Evolutionary conservation across 2,888 invertebrate species (phyloP).

Genomic region (Phytoseiulus persimilis): DNA sequence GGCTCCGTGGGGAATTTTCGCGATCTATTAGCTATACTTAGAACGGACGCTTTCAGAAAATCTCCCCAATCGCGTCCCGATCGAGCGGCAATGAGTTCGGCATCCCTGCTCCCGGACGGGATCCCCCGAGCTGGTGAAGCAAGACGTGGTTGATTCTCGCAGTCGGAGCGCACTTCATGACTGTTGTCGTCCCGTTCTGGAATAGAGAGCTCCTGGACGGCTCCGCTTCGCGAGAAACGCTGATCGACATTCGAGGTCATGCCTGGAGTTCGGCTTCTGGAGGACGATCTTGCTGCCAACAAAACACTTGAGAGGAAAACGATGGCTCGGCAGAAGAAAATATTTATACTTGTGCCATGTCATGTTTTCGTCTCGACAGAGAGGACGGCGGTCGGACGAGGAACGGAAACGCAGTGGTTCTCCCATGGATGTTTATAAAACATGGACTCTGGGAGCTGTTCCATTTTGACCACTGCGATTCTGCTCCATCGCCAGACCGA

Average conservation of each 20-base stretch:
- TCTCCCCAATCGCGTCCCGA: not conserved
- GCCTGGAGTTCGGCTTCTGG: not conserved
- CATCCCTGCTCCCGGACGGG: not conserved
- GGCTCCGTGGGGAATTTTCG: not conserved
- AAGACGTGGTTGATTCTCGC: no score
- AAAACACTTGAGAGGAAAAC: not conserved
- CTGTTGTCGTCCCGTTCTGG: no score
- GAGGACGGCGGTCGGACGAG: no score
- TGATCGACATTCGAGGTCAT: not conserved
- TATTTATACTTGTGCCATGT: not conserved
- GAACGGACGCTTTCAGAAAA: not conserved
- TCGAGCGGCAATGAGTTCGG: not conserved
- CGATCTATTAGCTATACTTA: not conserved
- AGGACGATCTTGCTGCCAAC: not conserved
- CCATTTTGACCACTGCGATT: not conserved
- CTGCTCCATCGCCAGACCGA: not conserved
- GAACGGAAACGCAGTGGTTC: not conserved
- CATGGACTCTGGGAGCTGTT: not conserved
- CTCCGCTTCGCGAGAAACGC: not conserved
- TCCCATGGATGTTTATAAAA: not conserved
- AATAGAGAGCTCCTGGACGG: no score
- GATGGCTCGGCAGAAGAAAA: not conserved
- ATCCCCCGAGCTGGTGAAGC: no score
- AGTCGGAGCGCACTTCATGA: no score
- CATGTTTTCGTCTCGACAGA: not conserved